Percentiles rank a stretch among this genome's conserved stretches.
Conservation (phyloP, 2,113 vertebrate genomes). For the Microtus oregoni region DNA sequence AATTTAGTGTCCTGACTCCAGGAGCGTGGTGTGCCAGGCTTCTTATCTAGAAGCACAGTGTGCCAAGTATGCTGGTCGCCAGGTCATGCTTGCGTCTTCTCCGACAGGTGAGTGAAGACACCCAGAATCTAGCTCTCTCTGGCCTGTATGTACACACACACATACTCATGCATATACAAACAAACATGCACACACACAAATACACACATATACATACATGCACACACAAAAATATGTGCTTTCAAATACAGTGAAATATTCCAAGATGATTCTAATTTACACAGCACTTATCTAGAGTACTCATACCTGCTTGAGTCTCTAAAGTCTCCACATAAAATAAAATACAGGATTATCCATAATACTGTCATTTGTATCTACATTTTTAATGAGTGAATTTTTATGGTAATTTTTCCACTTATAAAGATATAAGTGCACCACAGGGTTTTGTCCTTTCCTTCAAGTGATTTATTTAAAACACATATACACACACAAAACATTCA, state of each 20-base stretch:
- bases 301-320: slow-evolving; percentile 85
- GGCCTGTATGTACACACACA: neutral
- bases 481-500: slow-evolving; percentile 54
- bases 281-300: slow-evolving; percentile 91
- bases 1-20: neutral
- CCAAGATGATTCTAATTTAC: slow-evolving; percentile 93
- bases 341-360: slow-evolving; percentile 84
- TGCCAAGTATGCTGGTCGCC: neutral
- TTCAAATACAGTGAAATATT: slow-evolving; percentile 92
- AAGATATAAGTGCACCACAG: slow-evolving; percentile 89
- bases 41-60: neutral
- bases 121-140: neutral
- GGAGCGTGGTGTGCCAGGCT: neutral
- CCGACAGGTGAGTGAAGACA: neutral
- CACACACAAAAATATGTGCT: slow-evolving; percentile 92
- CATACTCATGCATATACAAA: neutral
- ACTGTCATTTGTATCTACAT: neutral
- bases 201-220: slow-evolving; percentile 72
- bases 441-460: slow-evolving; percentile 88
- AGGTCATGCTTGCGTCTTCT: neutral
- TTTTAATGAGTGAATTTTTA: slow-evolving; percentile 87
- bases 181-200: neutral
- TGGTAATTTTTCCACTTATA: slow-evolving; percentile 88
- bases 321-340: slow-evolving; percentile 87
- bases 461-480: slow-evolving; percentile 85